These are phyloP conservation scores for Podilymbus podiceps DNA, from an alignment of 2,113 vertebrate species.

Conservation along the genomic window DNA sequence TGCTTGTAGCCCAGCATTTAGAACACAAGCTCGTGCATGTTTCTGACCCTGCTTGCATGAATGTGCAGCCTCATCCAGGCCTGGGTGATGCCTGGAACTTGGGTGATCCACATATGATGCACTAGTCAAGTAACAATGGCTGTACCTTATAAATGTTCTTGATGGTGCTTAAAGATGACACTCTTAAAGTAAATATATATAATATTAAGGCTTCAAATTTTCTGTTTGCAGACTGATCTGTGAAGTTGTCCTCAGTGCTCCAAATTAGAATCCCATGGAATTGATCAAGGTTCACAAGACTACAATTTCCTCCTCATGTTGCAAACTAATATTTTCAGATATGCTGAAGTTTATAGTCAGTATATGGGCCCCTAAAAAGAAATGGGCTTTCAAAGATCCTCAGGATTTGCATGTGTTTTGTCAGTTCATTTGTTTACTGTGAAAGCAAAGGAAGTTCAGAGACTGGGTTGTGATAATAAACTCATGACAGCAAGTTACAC, in stretches of 20 bases:
- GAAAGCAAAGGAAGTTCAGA: neutral
- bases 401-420: neutral
- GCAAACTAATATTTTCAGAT: neutral
- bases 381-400: neutral
- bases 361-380: neutral
- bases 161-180: neutral
- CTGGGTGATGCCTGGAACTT: neutral
- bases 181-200: neutral
- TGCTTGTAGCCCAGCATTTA: neutral
- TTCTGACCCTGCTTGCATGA: neutral
- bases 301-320: neutral
- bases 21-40: neutral
- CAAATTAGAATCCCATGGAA: neutral
- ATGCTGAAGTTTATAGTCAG: neutral
- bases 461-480: neutral
- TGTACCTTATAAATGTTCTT: neutral
- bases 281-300: neutral
- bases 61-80: neutral
- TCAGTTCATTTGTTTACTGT: neutral
- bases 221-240: neutral
- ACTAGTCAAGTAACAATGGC: neutral
- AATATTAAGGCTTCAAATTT: neutral
- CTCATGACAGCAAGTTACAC: neutral
- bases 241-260: neutral
- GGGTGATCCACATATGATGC: neutral